These are phyloP conservation scores for Prinia subflava DNA, from an alignment of 2,113 vertebrate species.

Conservation along the genomic window DNA sequence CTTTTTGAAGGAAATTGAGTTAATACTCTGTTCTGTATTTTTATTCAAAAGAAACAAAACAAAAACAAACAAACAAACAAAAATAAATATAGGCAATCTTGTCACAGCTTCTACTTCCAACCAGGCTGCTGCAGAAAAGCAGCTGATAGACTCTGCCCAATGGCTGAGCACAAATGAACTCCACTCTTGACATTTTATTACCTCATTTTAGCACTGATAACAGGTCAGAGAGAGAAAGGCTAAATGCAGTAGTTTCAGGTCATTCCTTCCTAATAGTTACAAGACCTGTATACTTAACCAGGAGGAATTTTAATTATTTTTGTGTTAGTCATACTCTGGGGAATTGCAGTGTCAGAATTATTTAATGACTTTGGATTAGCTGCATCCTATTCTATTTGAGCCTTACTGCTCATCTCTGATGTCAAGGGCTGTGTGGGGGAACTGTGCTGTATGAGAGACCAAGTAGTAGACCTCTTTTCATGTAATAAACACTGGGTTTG, in stretches of 20 bases:
- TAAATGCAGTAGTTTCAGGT: neutral
- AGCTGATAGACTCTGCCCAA: neutral
- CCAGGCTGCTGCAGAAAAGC: neutral
- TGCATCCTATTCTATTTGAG: neutral
- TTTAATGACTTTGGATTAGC: neutral
- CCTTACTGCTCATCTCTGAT: neutral
- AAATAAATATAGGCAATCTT: neutral
- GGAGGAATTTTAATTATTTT: neutral
- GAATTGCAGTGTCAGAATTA: neutral
- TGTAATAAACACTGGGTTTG: neutral
- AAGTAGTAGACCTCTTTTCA: neutral
- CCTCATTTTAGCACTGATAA: neutral
- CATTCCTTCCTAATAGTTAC: neutral
- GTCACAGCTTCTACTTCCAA: neutral
- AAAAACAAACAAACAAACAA: neutral
- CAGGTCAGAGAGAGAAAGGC: neutral
- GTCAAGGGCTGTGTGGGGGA: neutral
- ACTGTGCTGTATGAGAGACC: neutral
- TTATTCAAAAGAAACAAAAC: neutral
- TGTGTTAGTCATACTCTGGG: neutral
- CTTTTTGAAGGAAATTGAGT: neutral
- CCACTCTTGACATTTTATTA: neutral
- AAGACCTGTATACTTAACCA: neutral
- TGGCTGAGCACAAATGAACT: neutral
- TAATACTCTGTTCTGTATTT: neutral